Evolutionary conservation across 2,797 vertebrate species (phyloP).

Genomic region (Xenopus petersii): DNA sequence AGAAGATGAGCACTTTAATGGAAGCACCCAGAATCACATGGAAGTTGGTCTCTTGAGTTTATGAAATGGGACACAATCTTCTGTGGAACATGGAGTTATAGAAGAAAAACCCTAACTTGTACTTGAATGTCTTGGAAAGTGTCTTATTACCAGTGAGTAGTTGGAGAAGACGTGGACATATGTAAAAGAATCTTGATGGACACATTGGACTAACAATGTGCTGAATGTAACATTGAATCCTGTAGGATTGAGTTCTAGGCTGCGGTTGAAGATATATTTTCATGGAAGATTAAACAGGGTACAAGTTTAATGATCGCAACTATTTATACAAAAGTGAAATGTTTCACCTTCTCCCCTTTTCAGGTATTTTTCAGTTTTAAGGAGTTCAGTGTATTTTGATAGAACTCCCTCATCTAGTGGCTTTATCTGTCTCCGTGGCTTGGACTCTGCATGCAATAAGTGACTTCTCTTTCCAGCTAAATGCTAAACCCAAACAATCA

Average conservation of each 20-base stretch:
- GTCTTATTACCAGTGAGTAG: too few relatives aligned
- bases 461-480: constrained; percentile 2
- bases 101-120: too few relatives aligned
- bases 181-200: too few relatives aligned
- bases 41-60: too few relatives aligned
- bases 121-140: too few relatives aligned
- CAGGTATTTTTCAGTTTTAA: background rate
- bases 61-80: too few relatives aligned
- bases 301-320: background rate
- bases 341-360: background rate
- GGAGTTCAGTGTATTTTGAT: constrained; percentile 18
- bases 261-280: too few relatives aligned
- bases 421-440: constrained; percentile 29
- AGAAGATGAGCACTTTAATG: constrained; percentile 48
- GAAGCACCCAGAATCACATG: constrained; percentile 1
- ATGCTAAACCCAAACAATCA: constrained; percentile 23
- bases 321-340: background rate
- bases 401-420: constrained; percentile 17
- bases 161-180: too few relatives aligned
- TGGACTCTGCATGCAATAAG: constrained; percentile 25
- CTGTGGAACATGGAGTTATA: background rate
- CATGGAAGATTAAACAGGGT: background rate
- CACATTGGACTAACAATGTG: too few relatives aligned
- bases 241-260: too few relatives aligned
- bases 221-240: too few relatives aligned